Evolutionary conservation across 2,888 invertebrate species (phyloP).

Genomic region (Acanthosoma haemorrhoidale): DNA sequence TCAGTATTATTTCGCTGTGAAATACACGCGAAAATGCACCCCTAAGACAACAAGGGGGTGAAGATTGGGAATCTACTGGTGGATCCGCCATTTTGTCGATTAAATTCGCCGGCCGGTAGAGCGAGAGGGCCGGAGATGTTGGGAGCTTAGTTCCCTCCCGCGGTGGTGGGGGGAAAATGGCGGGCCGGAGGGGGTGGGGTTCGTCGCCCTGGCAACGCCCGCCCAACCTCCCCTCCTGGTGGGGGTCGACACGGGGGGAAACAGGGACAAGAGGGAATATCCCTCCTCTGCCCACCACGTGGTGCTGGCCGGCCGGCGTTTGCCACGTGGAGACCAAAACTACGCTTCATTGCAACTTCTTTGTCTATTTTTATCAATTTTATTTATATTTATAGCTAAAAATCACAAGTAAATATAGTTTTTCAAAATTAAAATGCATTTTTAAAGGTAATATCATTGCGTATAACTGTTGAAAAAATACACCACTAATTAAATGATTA

Average conservation of each 20-base stretch:
- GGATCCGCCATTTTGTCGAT: slow-evolving; percentile 20
- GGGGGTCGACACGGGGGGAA: not conserved
- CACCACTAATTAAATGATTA: too few relatives aligned
- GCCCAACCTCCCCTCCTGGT: not conserved
- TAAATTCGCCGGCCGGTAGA: not conserved
- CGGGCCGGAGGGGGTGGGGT: slow-evolving; percentile 1
- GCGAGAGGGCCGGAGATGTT: not conserved
- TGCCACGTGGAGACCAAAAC: not conserved
- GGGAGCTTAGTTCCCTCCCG: too few relatives aligned
- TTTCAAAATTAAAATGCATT: too few relatives aligned
- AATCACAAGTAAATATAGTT: too few relatives aligned
- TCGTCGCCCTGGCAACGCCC: not conserved
- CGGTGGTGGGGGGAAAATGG: not conserved
- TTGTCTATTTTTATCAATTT: not conserved
- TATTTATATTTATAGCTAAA: too few relatives aligned
- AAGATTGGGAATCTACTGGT: not conserved
- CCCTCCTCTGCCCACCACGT: not conserved
- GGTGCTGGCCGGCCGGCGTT: not conserved
- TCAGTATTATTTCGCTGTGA: too few relatives aligned
- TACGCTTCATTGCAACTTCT: too few relatives aligned
- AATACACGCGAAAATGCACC: not conserved
- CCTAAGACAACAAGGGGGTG: not conserved
- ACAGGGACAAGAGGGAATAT: not conserved
- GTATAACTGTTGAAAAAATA: too few relatives aligned
- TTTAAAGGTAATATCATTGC: too few relatives aligned